Percentiles rank a stretch among this genome's conserved stretches.
Conservation (phyloP, 2,888 invertebrate genomes). For the Cerastis rubricosa region DNA sequence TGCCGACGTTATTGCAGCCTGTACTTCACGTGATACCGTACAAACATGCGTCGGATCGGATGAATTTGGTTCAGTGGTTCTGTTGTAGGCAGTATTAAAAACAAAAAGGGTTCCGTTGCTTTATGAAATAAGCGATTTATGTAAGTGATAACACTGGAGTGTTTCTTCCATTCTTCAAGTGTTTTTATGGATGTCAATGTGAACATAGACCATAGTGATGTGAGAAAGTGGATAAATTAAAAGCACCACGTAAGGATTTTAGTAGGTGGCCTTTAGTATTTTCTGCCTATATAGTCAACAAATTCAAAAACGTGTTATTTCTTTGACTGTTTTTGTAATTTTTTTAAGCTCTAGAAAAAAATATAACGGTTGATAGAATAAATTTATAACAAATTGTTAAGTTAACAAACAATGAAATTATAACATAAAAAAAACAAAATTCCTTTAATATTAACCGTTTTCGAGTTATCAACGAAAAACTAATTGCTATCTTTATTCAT, state of each 20-base stretch:
- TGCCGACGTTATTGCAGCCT: constrained; percentile 48
- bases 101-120: constrained; percentile 4
- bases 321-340: too few species aligned
- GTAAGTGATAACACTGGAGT: background rate
- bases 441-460: too few species aligned
- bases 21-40: constrained; percentile 46
- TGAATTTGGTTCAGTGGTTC: constrained; percentile 5
- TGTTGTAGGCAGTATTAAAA: background rate
- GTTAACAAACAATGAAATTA: too few species aligned
- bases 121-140: background rate
- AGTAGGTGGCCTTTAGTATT: too few species aligned
- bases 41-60: constrained; percentile 28
- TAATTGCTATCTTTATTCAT: too few species aligned
- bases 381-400: too few species aligned
- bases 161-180: background rate
- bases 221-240: background rate
- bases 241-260: background rate
- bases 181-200: background rate
- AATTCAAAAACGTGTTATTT: too few species aligned
- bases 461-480: too few species aligned
- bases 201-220: background rate
- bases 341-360: too few species aligned
- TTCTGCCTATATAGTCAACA: too few species aligned
- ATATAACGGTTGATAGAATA: too few species aligned
- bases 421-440: too few species aligned